Percentiles rank a stretch among this genome's conserved stretches.
These are phyloP conservation scores for Ara ararauna DNA, from an alignment of 2,797 vertebrate genomes.

Conservation along the genomic window DNA sequence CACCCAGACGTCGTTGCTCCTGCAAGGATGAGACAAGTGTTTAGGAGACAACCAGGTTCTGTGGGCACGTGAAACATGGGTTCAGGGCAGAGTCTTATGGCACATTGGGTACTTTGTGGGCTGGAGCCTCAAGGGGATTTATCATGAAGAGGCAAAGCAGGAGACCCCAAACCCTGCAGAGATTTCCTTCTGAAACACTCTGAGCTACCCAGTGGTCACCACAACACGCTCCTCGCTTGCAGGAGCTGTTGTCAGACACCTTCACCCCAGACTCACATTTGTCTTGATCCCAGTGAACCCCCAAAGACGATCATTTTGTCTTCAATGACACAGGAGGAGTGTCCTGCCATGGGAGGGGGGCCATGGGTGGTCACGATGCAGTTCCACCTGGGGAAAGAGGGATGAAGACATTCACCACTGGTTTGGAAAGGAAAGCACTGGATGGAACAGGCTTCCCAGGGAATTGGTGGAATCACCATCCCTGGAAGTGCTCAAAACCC, in stretches of 20 bases:
- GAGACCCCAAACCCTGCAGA: background rate
- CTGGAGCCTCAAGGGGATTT: background rate
- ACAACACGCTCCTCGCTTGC: background rate
- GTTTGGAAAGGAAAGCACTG: accelerated
- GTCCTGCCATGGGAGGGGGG: constrained; percentile 97
- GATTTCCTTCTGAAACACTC: accelerated
- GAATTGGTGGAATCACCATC: background rate
- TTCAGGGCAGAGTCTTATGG: background rate
- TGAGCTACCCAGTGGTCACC: accelerated
- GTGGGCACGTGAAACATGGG: accelerated
- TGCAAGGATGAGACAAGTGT: constrained; percentile 56
- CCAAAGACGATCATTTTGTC: constrained; percentile 98
- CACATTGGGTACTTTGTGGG: background rate
- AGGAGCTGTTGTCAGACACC: background rate
- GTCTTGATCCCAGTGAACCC: constrained; percentile 94
- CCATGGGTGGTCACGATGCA: constrained; percentile 97
- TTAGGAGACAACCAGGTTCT: background rate
- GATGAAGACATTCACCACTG: background rate
- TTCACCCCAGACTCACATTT: constrained; percentile 85
- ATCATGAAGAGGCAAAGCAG: accelerated
- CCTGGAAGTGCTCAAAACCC: background rate
- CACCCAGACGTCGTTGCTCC: constrained; percentile 98
- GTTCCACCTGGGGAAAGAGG: constrained; percentile 89
- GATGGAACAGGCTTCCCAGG: background rate
- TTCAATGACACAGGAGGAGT: constrained; percentile 94